Evolutionary conservation across 2,113 vertebrate genomes (phyloP).

Genomic region (Terrapene triunguis): DNA sequence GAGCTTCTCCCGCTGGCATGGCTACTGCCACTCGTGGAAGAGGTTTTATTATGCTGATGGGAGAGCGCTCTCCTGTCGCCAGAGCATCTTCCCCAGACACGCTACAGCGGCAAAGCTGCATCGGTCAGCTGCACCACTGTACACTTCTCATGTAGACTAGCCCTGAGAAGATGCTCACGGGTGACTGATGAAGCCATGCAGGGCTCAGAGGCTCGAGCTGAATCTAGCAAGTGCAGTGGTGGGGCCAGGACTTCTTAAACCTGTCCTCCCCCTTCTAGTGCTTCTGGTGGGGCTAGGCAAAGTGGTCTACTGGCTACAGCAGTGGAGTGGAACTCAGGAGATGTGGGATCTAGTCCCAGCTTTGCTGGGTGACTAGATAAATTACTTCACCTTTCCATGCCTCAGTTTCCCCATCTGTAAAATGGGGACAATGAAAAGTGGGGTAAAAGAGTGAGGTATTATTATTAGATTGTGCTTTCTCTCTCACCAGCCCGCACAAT

Average conservation of each 20-base stretch:
- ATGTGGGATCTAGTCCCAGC: neutral
- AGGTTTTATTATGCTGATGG: no score
- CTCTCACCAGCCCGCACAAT: no score
- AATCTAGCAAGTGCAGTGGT: neutral
- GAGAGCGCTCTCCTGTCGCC: no score
- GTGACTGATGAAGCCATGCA: no score
- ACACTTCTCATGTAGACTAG: no score
- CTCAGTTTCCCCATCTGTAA: neutral
- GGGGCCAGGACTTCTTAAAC: neutral
- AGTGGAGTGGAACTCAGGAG: neutral
- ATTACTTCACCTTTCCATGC: neutral
- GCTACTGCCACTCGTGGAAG: no score
- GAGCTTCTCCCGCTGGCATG: no score
- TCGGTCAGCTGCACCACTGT: neutral
- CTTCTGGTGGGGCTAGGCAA: neutral
- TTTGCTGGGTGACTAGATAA: neutral
- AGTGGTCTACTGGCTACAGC: no score
- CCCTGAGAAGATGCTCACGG: no score
- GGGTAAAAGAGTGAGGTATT: no score
- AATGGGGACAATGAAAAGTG: neutral
- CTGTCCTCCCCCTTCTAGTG: neutral
- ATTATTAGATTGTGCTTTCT: no score
- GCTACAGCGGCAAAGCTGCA: accelerated
- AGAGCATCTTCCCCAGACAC: neutral
- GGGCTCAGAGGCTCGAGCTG: neutral